phyloP scores from a whole-genome alignment of 2,888 invertebrate genomes.

The Rhodophaea formosa region DNA sequence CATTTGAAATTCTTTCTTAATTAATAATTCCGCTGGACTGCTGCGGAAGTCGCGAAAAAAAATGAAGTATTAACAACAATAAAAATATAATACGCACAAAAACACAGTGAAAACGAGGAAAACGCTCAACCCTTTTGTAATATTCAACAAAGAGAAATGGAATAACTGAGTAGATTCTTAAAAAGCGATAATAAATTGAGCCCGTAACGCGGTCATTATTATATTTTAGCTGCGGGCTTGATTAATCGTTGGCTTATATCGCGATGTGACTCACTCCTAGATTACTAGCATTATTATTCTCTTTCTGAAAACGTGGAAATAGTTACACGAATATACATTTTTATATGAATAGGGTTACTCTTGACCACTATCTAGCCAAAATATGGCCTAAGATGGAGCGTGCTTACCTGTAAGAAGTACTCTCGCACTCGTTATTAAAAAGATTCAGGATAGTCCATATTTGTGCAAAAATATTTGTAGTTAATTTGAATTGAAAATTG shows the following conservation, averaged over 20 bases:
- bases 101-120: conserved; percentile 29
- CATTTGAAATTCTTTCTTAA: neutral
- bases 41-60: neutral
- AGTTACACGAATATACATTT: no score
- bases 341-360: no score
- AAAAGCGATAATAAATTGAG: conserved; percentile 53
- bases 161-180: conserved; percentile 44
- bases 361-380: no score
- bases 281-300: neutral
- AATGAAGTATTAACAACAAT: neutral
- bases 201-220: conserved; percentile 45
- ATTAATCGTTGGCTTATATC: conserved; percentile 9
- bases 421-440: no score
- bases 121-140: conserved; percentile 46
- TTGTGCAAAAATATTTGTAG: no score
- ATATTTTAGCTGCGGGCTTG: conserved; percentile 20
- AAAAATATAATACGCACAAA: conserved; percentile 19
- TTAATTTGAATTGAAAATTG: no score
- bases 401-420: no score
- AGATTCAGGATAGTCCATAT: no score
- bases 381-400: no score
- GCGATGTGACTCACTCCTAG: neutral
- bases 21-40: neutral
- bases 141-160: conserved; percentile 48
- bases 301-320: no score